A percentile compares a stretch with the other conserved stretches of the same genome.
phyloP scores from a whole-genome alignment of 2,113 vertebrate species.

The Meriones unguiculatus region DNA sequence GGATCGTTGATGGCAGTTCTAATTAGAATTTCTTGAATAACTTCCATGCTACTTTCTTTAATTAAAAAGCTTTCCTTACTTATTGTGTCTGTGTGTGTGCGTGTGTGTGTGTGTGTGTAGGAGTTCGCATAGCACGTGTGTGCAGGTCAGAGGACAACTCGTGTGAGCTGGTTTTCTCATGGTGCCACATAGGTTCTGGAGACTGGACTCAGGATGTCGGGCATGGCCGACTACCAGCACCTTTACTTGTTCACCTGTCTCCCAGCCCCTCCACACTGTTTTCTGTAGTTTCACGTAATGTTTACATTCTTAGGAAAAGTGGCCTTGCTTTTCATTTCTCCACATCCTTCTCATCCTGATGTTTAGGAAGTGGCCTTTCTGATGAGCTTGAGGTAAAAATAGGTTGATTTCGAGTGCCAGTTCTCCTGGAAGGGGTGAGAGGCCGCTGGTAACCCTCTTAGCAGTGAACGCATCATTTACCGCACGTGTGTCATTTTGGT shows the following conservation, averaged over 20 bases:
- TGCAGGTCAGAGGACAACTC: background rate
- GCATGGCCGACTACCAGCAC: background rate
- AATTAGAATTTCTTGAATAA: background rate
- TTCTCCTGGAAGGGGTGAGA: background rate
- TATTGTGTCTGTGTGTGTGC: background rate
- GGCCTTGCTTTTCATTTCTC: background rate
- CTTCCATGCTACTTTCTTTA: background rate
- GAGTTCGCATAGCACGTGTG: background rate
- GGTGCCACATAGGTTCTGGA: background rate
- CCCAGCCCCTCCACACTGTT: background rate
- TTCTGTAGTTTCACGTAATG: background rate
- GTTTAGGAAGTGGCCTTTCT: background rate
- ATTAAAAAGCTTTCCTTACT: background rate
- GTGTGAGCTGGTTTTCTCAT: background rate
- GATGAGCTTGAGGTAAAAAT: background rate
- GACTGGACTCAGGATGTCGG: background rate
- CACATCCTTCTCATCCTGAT: background rate
- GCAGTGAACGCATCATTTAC: background rate
- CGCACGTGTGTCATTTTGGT: constrained; percentile 5
- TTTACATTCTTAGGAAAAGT: background rate
- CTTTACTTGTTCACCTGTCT: background rate
- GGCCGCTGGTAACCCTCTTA: background rate
- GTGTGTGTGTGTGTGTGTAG: background rate
- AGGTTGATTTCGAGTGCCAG: background rate
- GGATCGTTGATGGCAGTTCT: background rate